A percentile compares a stretch with the other conserved stretches of the same genome.
phyloP scores from a whole-genome alignment of 2,797 vertebrate genomes.

The Xenopus petersii region DNA sequence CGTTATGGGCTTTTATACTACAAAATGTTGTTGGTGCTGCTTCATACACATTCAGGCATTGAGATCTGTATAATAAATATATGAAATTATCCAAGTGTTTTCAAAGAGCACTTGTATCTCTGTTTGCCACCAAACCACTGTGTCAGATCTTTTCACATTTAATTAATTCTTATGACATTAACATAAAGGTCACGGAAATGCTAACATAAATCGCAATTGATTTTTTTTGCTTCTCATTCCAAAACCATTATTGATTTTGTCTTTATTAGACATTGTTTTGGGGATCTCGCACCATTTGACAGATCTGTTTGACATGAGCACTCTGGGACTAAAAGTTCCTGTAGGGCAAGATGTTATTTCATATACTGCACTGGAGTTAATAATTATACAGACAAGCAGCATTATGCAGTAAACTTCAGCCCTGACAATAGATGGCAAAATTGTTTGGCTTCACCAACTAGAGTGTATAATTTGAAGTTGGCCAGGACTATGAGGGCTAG shows the following conservation, averaged over 20 bases:
- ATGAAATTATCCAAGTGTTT: background rate
- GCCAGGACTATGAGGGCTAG: too few species aligned
- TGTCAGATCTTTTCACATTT: background rate
- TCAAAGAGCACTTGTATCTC: background rate
- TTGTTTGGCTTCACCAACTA: too few species aligned
- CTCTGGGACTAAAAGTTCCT: background rate
- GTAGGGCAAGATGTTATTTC: background rate
- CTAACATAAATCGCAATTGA: constrained; percentile 27
- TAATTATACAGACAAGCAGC: background rate
- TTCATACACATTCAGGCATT: background rate
- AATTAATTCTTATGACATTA: constrained; percentile 11
- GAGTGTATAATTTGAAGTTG: too few species aligned
- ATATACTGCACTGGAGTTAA: background rate
- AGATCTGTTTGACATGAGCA: background rate
- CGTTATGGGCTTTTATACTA: too few species aligned
- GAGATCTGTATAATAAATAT: background rate
- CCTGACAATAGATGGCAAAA: background rate
- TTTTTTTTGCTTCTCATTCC: constrained; percentile 15
- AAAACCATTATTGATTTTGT: constrained; percentile 15
- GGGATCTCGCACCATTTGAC: background rate
- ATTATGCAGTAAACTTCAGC: background rate
- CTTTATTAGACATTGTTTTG: constrained; percentile 15
- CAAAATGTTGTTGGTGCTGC: too few species aligned
- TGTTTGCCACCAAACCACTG: background rate
- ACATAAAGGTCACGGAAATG: constrained; percentile 26